Conservation (phyloP, 2,797 vertebrate genomes). For the Pelochelys cantorii region DNA sequence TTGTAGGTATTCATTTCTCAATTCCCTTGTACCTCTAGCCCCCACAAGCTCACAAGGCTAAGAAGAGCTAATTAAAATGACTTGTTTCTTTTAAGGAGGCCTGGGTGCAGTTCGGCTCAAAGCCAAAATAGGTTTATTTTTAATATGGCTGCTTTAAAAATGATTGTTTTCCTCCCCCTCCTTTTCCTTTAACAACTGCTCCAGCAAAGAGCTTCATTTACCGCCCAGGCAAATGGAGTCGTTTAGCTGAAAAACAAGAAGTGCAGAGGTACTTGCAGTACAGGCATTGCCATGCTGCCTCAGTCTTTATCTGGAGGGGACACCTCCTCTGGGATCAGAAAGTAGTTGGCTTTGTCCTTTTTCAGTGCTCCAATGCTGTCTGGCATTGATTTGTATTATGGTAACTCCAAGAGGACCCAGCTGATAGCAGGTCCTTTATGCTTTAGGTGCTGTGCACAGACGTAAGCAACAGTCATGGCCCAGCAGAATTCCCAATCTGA, state of each 20-base stretch:
- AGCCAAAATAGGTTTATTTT: constrained; percentile 20
- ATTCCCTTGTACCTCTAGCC: neutral
- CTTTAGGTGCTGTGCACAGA: neutral
- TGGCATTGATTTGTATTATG: neutral
- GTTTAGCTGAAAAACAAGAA: neutral
- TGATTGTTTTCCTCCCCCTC: neutral
- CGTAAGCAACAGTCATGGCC: neutral
- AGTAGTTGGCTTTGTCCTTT: neutral
- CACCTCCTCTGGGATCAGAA: neutral
- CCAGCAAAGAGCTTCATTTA: neutral
- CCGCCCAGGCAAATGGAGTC: neutral
- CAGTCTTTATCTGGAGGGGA: neutral
- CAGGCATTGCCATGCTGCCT: neutral
- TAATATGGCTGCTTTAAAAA: constrained; percentile 1
- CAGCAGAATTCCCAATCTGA: neutral
- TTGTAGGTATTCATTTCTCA: constrained; percentile 37
- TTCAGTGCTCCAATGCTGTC: neutral
- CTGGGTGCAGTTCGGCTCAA: constrained; percentile 10
- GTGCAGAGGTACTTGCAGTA: neutral
- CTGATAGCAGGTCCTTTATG: too few relatives aligned
- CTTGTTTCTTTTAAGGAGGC: constrained; percentile 19
- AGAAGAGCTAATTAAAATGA: constrained; percentile 58
- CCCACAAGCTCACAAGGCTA: neutral
- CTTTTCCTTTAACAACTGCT: constrained; percentile 10
- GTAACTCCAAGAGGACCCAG: neutral